Conservation (phyloP, 2,113 vertebrate species). For the Zootoca vivipara region DNA sequence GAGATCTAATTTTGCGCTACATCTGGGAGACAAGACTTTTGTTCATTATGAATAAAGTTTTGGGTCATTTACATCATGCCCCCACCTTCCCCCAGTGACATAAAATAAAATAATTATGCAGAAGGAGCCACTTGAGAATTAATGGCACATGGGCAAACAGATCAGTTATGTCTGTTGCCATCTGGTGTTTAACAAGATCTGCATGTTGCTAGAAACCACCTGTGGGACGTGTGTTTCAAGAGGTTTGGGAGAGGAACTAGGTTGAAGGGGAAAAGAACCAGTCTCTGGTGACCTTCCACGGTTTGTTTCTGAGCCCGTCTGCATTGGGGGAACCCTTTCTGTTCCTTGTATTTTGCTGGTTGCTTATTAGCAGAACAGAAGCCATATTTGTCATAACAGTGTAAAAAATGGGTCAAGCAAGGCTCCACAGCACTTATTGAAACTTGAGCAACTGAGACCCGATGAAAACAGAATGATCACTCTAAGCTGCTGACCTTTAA, state of each 20-base stretch:
- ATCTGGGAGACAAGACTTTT: neutral
- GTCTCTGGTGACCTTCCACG: neutral
- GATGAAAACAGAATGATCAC: neutral
- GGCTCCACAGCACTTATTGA: neutral
- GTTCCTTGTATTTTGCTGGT: neutral
- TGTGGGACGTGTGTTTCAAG: fast-evolving
- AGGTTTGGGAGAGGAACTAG: neutral
- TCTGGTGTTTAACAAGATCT: neutral
- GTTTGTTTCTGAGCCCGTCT: neutral
- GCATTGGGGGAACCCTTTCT: neutral
- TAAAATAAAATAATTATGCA: neutral
- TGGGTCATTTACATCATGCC: neutral
- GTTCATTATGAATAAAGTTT: neutral
- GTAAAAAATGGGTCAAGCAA: neutral
- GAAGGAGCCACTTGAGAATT: neutral
- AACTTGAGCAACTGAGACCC: neutral
- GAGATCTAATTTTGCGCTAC: neutral
- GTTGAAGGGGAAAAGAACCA: neutral
- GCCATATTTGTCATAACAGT: fast-evolving
- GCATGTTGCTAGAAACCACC: neutral
- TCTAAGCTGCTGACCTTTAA: neutral
- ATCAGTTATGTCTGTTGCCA: neutral
- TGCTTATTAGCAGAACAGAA: neutral
- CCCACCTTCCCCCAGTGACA: neutral
- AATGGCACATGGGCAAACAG: neutral